Conservation (phyloP, 2,797 vertebrate genomes). For the Galago senegalensis region DNA sequence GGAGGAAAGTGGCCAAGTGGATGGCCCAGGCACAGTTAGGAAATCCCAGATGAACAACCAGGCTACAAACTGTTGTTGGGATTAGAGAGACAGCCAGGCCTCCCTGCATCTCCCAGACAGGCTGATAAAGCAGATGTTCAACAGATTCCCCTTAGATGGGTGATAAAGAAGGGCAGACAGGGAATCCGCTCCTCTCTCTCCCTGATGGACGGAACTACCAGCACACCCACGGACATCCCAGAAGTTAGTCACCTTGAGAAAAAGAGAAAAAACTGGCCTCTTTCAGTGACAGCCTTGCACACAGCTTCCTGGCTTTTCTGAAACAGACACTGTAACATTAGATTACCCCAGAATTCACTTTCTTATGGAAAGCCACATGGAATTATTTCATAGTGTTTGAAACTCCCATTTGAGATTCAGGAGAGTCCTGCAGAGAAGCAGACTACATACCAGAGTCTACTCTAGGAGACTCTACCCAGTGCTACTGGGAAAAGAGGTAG, state of each 20-base stretch:
- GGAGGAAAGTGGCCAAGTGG: not conserved
- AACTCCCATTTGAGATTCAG: not conserved
- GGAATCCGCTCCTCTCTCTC: not conserved
- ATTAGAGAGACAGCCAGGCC: not conserved
- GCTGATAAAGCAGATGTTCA: not conserved
- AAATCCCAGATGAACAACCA: not conserved
- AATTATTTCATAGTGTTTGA: conserved; percentile 6
- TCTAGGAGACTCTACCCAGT: not conserved
- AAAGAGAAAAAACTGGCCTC: not conserved
- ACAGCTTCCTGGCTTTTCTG: not conserved
- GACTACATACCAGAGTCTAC: not conserved
- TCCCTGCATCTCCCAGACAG: too few relatives aligned
- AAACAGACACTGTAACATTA: not conserved
- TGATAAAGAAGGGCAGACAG: not conserved
- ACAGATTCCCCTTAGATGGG: not conserved
- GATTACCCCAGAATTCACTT: not conserved
- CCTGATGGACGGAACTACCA: too few relatives aligned
- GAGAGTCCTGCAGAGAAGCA: not conserved
- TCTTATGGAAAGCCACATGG: not conserved
- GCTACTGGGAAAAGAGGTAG: not conserved
- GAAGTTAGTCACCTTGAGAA: not conserved
- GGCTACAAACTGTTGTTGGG: not conserved
- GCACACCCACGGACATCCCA: fast-evolving
- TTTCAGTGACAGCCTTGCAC: not conserved
- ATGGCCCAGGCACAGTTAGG: not conserved